Percentiles rank a stretch among this genome's conserved stretches.
These are phyloP conservation scores for Phrynosoma platyrhinos DNA, from an alignment of 2,113 vertebrate genomes.

Conservation along the genomic window DNA sequence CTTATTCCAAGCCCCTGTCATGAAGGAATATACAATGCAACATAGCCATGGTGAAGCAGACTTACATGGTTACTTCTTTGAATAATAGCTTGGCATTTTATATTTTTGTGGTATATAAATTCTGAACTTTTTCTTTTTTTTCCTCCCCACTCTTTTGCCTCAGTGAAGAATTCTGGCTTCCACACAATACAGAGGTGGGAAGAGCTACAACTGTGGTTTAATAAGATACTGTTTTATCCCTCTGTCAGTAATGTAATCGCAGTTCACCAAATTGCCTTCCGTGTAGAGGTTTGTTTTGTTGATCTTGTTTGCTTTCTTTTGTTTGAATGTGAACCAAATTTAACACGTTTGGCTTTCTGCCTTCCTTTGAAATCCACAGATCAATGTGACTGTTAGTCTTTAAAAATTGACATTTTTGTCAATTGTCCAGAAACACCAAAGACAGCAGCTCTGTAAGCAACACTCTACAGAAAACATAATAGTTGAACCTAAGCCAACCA, in stretches of 20 bases:
- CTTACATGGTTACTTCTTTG: too few relatives aligned
- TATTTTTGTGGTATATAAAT: too few relatives aligned
- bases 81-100: too few relatives aligned
- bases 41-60: too few relatives aligned
- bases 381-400: background rate
- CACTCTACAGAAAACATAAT: background rate
- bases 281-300: background rate
- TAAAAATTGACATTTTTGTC: background rate
- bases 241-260: background rate
- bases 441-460: background rate
- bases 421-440: background rate
- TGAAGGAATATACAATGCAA: too few relatives aligned
- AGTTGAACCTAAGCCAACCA: background rate
- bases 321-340: background rate
- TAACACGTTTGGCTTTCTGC: background rate
- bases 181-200: background rate
- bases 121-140: background rate
- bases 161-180: background rate
- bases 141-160: background rate
- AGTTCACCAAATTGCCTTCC: background rate
- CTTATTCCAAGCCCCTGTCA: too few relatives aligned
- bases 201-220: background rate
- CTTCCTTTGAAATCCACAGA: background rate
- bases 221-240: background rate
- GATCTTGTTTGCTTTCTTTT: background rate